These are phyloP conservation scores for Arion vulgaris DNA, from an alignment of 1,140 invertebrate genomes.

Conservation along the genomic window DNA sequence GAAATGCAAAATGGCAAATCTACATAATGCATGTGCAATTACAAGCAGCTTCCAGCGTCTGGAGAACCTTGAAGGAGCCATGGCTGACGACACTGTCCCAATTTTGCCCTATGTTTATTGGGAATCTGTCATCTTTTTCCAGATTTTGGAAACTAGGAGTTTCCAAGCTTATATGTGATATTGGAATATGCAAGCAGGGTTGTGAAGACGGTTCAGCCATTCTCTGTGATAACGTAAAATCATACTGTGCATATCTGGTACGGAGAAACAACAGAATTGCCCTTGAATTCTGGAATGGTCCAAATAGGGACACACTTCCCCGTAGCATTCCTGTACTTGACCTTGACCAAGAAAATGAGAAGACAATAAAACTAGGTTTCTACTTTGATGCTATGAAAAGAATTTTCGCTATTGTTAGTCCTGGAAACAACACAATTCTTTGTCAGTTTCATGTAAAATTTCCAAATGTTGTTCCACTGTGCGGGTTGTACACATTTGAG, in stretches of 20 bases:
- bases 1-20: constrained; percentile 43
- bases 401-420: constrained; percentile 42
- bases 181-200: constrained; percentile 42
- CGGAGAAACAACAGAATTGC: constrained; percentile 36
- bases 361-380: constrained; percentile 42
- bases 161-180: constrained; percentile 42
- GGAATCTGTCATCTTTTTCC: constrained; percentile 43
- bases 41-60: constrained; percentile 41
- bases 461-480: constrained; percentile 31
- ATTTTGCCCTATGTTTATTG: constrained; percentile 40
- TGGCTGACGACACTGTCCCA: constrained; percentile 37
- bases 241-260: constrained; percentile 46
- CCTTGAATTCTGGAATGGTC: constrained; percentile 47
- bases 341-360: constrained; percentile 42
- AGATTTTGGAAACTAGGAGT: constrained; percentile 40
- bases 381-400: constrained; percentile 38
- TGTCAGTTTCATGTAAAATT: constrained; percentile 43
- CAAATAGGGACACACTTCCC: constrained; percentile 42
- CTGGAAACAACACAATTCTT: constrained; percentile 38
- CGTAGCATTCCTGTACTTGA: constrained; percentile 39
- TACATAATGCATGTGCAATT: constrained; percentile 31
- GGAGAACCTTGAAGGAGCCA: constrained; percentile 44
- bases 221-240: constrained; percentile 44
- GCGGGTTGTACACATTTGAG: constrained; percentile 42
- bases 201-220: constrained; percentile 37